Evolutionary conservation across 2,797 vertebrate species (phyloP), one percentile per base, ranked within the genome.

Genomic region (Sylvia borin): DNA sequence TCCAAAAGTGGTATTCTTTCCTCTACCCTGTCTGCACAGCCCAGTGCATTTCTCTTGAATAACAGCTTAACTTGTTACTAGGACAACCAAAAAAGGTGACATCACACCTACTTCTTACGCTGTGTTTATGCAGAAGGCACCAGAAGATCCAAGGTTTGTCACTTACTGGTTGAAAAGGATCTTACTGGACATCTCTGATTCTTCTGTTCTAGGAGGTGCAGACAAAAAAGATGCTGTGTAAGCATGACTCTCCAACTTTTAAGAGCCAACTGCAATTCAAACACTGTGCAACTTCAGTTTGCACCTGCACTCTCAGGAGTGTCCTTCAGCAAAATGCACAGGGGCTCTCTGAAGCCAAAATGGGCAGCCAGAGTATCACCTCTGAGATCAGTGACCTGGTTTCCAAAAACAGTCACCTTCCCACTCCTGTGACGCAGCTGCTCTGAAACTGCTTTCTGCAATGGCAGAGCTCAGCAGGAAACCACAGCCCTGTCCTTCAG

Each of bases 41-140:
- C 58, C 61, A 32, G 42, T 58, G 61, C 40, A 31, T 5, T 54
- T 83, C 38, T 58, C 65, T 20, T 54, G 38, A 93, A 50, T 65
- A 88, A 88, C 66, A 88, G 87, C 66, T 66, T 86, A 77, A 93
- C 73, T 77, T 88, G 85, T 95, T 93, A 83, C 95, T 84, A 86
- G 62, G 91, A 95, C 93, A 96, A 94, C 90, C 64, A 78, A 21
- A 80, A 81, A 91, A 87, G 64, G 88, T 90, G 92, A 88, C 58
- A 92, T 94, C 82, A 86, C 90, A 92, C 58, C 66, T 94, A 32
- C 55, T 54, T 83, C 68, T 88, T 77, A 62, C 16, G 16, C 54
- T 53, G 7, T 31, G 25, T 29, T 21, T 42, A 45, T 38, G 54
- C n/a, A 90, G 79, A 57, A 70, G 50, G 47, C 67, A 61, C 32